phyloP scores from a whole-genome alignment of 2,113 vertebrate species.

The Picathartes gymnocephalus region DNA sequence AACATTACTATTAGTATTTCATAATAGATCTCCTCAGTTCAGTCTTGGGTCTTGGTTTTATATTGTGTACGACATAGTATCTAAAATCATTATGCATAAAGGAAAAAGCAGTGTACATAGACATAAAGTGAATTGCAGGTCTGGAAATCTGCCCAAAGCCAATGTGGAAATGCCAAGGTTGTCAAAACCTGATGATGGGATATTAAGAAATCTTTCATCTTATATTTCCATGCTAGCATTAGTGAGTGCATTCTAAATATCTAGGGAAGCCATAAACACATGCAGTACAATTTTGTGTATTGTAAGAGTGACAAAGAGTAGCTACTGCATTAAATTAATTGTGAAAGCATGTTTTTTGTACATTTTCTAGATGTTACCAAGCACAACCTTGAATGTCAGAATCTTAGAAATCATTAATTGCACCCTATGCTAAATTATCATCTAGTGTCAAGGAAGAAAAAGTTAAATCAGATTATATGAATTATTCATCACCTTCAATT shows the following conservation, averaged over 20 bases:
- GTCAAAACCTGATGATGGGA: background rate
- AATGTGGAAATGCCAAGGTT: background rate
- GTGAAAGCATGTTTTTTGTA: background rate
- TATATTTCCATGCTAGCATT: background rate
- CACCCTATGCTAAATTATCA: background rate
- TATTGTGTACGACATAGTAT: background rate
- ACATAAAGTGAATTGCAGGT: background rate
- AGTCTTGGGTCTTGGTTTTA: background rate
- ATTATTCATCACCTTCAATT: constrained; percentile 43
- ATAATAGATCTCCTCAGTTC: background rate
- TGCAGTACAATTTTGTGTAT: background rate
- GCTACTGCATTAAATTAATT: background rate
- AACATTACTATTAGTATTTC: background rate
- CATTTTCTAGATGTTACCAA: background rate
- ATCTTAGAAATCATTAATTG: constrained; percentile 35
- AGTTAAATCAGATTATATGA: background rate
- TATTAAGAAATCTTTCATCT: background rate
- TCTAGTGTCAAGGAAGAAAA: background rate
- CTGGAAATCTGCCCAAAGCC: background rate
- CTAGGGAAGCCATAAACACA: background rate
- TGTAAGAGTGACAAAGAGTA: background rate
- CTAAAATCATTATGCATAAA: background rate
- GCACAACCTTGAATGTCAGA: background rate
- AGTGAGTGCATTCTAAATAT: background rate
- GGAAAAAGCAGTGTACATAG: background rate